Conservation (phyloP, 2,113 vertebrate genomes). For the Chaenocephalus aceratus region DNA sequence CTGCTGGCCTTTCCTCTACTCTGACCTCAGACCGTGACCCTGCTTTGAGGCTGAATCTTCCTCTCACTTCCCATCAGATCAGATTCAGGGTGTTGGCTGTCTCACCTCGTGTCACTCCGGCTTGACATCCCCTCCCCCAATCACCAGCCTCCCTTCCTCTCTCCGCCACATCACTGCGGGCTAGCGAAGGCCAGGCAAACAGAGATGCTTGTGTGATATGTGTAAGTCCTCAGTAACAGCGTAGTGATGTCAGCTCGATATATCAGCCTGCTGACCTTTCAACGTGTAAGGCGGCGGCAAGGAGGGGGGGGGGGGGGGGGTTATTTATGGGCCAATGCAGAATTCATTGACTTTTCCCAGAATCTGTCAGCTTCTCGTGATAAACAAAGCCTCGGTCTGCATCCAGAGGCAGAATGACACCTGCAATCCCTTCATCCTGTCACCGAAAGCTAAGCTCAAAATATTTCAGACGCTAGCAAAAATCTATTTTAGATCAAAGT, state of each 20-base stretch:
- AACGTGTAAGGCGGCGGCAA: constrained; percentile 4
- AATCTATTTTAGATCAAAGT: constrained; percentile 7
- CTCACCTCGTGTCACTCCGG: constrained; percentile 46
- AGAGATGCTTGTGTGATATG: constrained; percentile 21
- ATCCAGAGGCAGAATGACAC: constrained; percentile 21
- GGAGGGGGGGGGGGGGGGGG: background rate
- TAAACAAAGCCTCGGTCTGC: constrained; percentile 26
- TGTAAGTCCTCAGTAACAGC: constrained; percentile 28
- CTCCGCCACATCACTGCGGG: constrained; percentile 45
- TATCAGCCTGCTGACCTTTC: constrained; percentile 61
- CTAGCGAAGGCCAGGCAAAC: constrained; percentile 13
- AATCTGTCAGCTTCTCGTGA: constrained; percentile 12
- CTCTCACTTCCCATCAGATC: constrained; percentile 68
- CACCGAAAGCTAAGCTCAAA: constrained; percentile 1
- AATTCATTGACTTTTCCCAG: constrained; percentile 53
- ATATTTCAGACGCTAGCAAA: background rate
- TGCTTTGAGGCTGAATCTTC: constrained; percentile 52
- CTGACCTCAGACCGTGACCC: constrained; percentile 52
- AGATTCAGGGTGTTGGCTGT: constrained; percentile 49
- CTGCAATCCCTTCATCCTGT: constrained; percentile 8
- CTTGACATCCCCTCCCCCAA: constrained; percentile 47
- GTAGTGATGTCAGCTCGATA: constrained; percentile 46
- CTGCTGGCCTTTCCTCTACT: constrained; percentile 35
- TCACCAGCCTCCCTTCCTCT: constrained; percentile 34
- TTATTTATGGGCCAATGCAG: constrained; percentile 54